These are phyloP conservation scores for Staurois parvus DNA, from an alignment of 2,797 vertebrate species.

Conservation along the genomic window DNA sequence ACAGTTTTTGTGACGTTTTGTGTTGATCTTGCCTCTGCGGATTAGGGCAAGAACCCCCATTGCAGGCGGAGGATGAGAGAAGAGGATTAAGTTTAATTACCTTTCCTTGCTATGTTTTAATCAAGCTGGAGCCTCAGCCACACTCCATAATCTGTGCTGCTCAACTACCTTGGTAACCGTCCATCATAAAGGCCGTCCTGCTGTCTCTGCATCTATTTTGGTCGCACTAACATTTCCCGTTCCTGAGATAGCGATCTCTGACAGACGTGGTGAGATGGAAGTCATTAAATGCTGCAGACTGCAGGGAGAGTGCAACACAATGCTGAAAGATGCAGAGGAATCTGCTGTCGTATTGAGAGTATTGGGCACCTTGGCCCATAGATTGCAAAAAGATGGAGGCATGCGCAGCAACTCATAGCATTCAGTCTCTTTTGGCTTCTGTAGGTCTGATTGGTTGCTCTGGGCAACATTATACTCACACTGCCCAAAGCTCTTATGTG, in stretches of 20 bases:
- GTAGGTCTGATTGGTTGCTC: too few species aligned
- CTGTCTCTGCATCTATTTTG: conserved; percentile 42
- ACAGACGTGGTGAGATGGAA: conserved; percentile 9
- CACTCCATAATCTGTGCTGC: conserved; percentile 35
- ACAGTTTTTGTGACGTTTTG: background rate
- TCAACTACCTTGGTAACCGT: conserved; percentile 50
- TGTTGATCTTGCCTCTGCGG: background rate
- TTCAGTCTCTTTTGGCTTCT: too few species aligned
- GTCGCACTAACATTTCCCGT: conserved; percentile 29
- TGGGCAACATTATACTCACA: too few species aligned
- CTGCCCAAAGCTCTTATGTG: too few species aligned
- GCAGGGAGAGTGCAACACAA: background rate
- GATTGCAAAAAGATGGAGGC: too few species aligned
- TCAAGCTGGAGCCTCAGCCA: conserved; percentile 21
- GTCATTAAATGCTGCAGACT: conserved; percentile 29
- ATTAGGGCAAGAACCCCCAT: background rate
- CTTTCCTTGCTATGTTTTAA: conserved; percentile 18
- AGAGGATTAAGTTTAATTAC: conserved; percentile 38
- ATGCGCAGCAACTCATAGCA: too few species aligned
- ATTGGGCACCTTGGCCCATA: too few species aligned
- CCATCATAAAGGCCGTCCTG: conserved; percentile 22
- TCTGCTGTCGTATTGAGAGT: too few species aligned
- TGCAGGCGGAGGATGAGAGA: background rate
- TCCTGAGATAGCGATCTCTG: background rate
- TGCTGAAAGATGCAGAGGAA: too few species aligned